These are phyloP conservation scores for Samia ricini DNA, from an alignment of 1,140 invertebrate genomes.

Conservation along the genomic window DNA sequence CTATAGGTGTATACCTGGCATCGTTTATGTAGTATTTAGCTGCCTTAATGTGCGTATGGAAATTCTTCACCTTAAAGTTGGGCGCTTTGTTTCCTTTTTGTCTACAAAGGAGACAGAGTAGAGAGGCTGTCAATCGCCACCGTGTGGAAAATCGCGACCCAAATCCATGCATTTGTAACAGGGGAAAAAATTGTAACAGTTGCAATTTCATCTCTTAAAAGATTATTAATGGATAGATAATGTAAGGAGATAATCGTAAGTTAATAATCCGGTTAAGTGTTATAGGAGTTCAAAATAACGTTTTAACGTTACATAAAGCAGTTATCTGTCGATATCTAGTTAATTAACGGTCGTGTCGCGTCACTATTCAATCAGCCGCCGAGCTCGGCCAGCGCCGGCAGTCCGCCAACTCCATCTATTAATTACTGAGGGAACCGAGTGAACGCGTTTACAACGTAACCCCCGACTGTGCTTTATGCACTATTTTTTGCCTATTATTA, in stretches of 20 bases:
- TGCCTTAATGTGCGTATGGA: too few species aligned
- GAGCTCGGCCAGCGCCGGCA: background rate
- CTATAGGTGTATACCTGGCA: too few species aligned
- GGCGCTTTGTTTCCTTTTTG: too few species aligned
- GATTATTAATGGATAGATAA: too few species aligned
- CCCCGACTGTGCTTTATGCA: background rate
- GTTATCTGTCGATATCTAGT: background rate
- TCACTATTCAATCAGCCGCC: background rate
- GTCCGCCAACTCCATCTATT: background rate
- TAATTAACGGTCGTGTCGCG: background rate
- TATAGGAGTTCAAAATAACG: background rate
- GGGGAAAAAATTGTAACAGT: too few species aligned
- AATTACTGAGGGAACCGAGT: background rate
- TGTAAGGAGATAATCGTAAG: background rate
- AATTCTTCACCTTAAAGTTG: too few species aligned
- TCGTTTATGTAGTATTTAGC: too few species aligned
- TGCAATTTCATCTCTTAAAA: too few species aligned
- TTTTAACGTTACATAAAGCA: background rate
- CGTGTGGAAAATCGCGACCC: too few species aligned
- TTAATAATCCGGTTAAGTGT: background rate
- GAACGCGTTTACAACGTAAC: background rate
- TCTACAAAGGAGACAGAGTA: too few species aligned
- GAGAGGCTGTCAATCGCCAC: too few species aligned
- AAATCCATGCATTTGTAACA: too few species aligned
- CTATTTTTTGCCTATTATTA: background rate